Percentiles rank a stretch among this genome's conserved stretches.
These are phyloP conservation scores for Sphaerophoria rueppellii DNA, from an alignment of 2,888 invertebrate genomes.

Conservation along the genomic window DNA sequence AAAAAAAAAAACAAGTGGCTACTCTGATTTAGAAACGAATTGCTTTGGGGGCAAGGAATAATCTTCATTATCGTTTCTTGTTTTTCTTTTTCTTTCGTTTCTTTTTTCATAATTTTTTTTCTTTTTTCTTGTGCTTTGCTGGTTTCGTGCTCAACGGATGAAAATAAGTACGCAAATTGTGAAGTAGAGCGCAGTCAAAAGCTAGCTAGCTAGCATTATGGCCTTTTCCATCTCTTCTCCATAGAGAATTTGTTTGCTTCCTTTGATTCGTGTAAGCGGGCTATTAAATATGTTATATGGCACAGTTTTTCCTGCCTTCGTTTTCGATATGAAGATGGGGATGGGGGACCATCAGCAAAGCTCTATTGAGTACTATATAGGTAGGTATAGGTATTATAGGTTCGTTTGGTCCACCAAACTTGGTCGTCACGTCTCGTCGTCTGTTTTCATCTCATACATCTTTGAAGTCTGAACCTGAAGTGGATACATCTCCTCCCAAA, in stretches of 20 bases:
- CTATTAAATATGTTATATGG: slow-evolving; percentile 51
- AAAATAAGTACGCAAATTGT: slow-evolving; percentile 63
- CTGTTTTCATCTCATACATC: slow-evolving; percentile 26
- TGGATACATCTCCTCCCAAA: slow-evolving; percentile 12
- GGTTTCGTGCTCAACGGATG: slow-evolving; percentile 41
- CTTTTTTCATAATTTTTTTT: too few relatives aligned
- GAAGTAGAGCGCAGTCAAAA: slow-evolving; percentile 63
- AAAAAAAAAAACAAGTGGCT: slow-evolving; percentile 40
- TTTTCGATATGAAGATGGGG: not conserved
- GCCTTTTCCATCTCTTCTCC: slow-evolving; percentile 31
- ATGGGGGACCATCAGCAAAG: slow-evolving; percentile 6
- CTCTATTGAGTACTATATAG: too few relatives aligned
- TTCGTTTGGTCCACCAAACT: not conserved
- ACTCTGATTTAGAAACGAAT: slow-evolving; percentile 39
- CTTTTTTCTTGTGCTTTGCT: slow-evolving; percentile 3
- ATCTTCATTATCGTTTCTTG: slow-evolving; percentile 33
- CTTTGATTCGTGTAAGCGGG: slow-evolving; percentile 55
- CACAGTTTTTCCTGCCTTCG: slow-evolving; percentile 29
- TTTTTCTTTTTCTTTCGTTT: slow-evolving; percentile 5
- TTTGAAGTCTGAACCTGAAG: not conserved
- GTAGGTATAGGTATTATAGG: too few relatives aligned
- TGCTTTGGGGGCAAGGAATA: slow-evolving; percentile 44
- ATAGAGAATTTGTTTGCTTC: slow-evolving; percentile 41
- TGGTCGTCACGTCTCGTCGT: not conserved
- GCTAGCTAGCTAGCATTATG: slow-evolving; percentile 3